Conservation (phyloP, 1,140 invertebrate species). For the Papilio dardanus region DNA sequence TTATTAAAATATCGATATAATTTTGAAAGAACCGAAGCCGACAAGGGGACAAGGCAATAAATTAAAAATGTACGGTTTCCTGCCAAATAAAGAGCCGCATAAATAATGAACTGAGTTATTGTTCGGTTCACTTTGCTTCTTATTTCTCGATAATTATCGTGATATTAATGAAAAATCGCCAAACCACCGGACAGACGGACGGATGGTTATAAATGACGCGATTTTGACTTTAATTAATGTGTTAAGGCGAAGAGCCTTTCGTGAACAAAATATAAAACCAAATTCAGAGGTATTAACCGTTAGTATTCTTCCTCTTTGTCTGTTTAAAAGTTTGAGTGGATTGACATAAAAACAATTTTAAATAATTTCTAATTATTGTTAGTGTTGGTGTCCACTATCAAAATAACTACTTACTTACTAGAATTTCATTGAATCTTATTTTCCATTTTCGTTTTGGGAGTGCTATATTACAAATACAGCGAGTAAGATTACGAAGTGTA, state of each 20-base stretch:
- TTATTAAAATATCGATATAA: conserved; percentile 11
- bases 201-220: conserved; percentile 50
- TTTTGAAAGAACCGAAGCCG: conserved; percentile 20
- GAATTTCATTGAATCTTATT: no score
- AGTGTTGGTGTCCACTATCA: no score
- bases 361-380: no score
- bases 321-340: no score
- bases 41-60: conserved; percentile 15
- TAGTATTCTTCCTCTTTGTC: no score
- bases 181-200: conserved; percentile 42
- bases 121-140: conserved; percentile 26
- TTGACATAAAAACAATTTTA: no score
- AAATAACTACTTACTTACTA: no score
- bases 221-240: conserved; percentile 52
- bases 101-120: conserved; percentile 26
- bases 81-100: conserved; percentile 21
- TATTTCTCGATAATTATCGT: conserved; percentile 38
- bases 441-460: no score
- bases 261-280: not conserved
- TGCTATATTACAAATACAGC: no score
- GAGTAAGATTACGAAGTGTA: no score
- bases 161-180: conserved; percentile 46
- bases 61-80: conserved; percentile 15
- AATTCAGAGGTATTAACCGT: not conserved
- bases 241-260: conserved; percentile 37